Conservation (phyloP, 2,888 invertebrate genomes). For the Rhagonycha fulva region DNA sequence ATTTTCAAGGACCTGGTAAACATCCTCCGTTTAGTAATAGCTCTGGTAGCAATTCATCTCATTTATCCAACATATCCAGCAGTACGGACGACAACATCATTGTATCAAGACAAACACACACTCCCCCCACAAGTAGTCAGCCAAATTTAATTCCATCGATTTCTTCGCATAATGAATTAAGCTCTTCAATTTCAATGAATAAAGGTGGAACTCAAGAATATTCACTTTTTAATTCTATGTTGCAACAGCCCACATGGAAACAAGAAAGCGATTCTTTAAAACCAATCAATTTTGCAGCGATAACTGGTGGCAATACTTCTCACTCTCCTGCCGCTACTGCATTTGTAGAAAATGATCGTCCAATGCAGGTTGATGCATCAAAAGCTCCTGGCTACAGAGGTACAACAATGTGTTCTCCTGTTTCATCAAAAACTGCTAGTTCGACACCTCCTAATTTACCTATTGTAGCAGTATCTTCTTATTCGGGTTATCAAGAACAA, state of each 20-base stretch:
- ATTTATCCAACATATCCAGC: constrained; percentile 8
- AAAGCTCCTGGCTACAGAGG: constrained; percentile 92
- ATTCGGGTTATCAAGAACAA: constrained; percentile 45
- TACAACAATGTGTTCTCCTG: constrained; percentile 76
- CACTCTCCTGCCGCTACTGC: constrained; percentile 50
- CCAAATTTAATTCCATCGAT: constrained; percentile 42
- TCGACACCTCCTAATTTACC: constrained; percentile 59
- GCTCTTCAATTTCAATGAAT: constrained; percentile 38
- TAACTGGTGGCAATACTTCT: constrained; percentile 61
- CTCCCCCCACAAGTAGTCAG: constrained; percentile 32
- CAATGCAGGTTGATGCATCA: constrained; percentile 77
- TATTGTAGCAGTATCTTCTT: constrained; percentile 37
- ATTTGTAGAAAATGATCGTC: constrained; percentile 60
- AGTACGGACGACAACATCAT: constrained; percentile 27
- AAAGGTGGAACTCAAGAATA: constrained; percentile 70
- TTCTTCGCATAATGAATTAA: constrained; percentile 11
- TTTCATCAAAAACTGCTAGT: constrained; percentile 65
- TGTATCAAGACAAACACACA: constrained; percentile 32
- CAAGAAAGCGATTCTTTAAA: constrained; percentile 61
- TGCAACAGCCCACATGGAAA: constrained; percentile 67
- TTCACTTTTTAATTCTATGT: constrained; percentile 83
- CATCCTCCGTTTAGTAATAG: constrained; percentile 29
- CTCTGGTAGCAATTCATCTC: constrained; percentile 5
- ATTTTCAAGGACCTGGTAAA: constrained; percentile 46
- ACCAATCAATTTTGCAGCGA: constrained; percentile 73